A percentile compares a stretch with the other conserved stretches of the same genome.
Evolutionary conservation across 2,888 invertebrate species (phyloP).

Genomic region (Lasioglossum zephyrum): DNA sequence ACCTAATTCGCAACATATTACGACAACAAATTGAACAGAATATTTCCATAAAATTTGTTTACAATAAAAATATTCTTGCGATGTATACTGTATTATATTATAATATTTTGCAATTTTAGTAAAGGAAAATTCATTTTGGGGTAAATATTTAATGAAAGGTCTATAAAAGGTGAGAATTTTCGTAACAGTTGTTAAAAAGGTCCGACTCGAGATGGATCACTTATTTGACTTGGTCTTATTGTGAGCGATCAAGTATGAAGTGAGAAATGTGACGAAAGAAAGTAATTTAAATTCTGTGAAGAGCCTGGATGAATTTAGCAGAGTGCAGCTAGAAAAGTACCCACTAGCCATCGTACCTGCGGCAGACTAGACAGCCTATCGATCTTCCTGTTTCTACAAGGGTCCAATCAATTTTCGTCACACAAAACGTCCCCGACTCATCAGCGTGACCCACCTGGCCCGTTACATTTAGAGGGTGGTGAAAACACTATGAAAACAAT

Average conservation of each 20-base stretch:
- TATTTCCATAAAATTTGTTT: neutral
- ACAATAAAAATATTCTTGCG: no score
- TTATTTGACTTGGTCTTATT: neutral
- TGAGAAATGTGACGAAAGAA: neutral
- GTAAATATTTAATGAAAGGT: neutral
- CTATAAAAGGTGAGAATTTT: neutral
- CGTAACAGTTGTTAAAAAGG: neutral
- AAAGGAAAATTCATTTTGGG: neutral
- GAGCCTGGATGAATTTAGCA: constrained; percentile 32
- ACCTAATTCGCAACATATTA: neutral
- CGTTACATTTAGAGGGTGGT: constrained; percentile 60
- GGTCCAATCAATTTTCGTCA: constrained; percentile 65
- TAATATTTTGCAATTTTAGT: neutral
- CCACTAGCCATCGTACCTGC: constrained; percentile 25
- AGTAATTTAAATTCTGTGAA: constrained; percentile 1
- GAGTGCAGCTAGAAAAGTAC: constrained; percentile 36
- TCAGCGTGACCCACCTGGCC: constrained; percentile 42
- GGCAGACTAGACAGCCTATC: constrained; percentile 48
- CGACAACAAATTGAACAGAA: neutral
- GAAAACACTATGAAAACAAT: neutral
- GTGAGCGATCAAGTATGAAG: neutral
- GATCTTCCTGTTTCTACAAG: constrained; percentile 52
- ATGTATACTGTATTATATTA: neutral
- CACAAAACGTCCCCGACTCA: constrained; percentile 62
- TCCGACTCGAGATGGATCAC: neutral